Evolutionary conservation across 2,888 invertebrate genomes (phyloP), one percentile per base, ranked within the genome.

Genomic region (Psylliodes chrysocephalus): DNA sequence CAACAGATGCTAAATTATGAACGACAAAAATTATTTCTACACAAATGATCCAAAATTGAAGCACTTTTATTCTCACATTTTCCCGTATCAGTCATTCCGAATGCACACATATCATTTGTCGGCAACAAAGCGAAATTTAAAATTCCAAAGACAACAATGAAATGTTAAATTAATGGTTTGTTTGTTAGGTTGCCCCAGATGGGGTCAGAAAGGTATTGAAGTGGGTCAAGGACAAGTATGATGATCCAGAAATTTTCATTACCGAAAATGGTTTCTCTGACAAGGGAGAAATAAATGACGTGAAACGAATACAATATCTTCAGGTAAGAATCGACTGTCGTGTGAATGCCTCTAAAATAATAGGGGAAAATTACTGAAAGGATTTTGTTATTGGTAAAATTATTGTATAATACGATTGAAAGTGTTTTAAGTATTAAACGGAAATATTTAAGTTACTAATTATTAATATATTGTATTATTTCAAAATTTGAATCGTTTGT

Each of bases 191-290:
- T 64, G 85, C 85, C 1, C 88, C 89, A 0, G 85, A 85, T 84
- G 88, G 87, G 0, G 82, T 90, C 60, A 78, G 82, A 63, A 86
- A 87, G 60, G 60, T 87, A 0, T 74, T 90, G 0, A 79, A 83
- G 8, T 86, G 86, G 78, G 67, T 81, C 19, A 77, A 77, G 70
- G 70, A 78, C 68, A 68, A 61, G 6, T 77, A 78, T 56, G 80
- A 83, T 38, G 85, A 88, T 74, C 85, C 86, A 0, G 80, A 84
- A 25, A 81, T 89, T n/a, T 83, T 84, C 60, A 77, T 89, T 1
- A 86, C 86, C 0, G 89, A 87, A 73, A 88, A 87, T 66, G 88
- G 88, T 2, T 85, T 84, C 80, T 82, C 87, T 1, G 85, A 85
- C 30, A 22, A 66, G 0, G 84, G 83, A 0, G 82, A 83, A 0